A percentile compares a stretch with the other conserved stretches of the same genome.
phyloP scores from a whole-genome alignment of 1,140 invertebrate genomes.

The Liolophura sinensis region DNA sequence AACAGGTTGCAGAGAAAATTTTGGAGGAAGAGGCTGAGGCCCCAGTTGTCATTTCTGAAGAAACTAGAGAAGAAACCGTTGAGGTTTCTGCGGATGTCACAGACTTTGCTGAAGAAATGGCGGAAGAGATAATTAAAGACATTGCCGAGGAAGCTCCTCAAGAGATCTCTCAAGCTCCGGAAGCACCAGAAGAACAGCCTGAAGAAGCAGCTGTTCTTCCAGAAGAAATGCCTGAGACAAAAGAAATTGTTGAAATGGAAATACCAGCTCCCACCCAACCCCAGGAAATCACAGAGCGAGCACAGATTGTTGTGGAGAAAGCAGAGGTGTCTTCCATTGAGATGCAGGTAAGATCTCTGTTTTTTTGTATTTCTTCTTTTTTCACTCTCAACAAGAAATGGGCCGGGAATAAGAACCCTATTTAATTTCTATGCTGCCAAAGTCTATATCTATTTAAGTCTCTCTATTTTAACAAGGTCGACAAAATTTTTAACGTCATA shows the following conservation, averaged over 20 bases:
- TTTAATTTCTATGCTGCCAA: too few relatives aligned
- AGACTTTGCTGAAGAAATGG: constrained; percentile 13
- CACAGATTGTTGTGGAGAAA: too few relatives aligned
- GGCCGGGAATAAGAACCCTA: too few relatives aligned
- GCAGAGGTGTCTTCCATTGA: too few relatives aligned
- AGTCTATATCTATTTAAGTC: too few relatives aligned
- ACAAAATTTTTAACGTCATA: too few relatives aligned
- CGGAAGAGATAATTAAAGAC: constrained; percentile 17
- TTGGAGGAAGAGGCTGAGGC: constrained; percentile 14
- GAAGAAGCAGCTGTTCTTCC: constrained; percentile 3
- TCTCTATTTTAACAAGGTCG: too few relatives aligned
- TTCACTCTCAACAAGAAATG: too few relatives aligned
- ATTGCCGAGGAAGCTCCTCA: constrained; percentile 13
- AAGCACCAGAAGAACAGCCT: constrained; percentile 22
- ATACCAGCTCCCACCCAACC: too few relatives aligned
- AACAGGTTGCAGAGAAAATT: constrained; percentile 8
- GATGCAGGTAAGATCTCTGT: too few relatives aligned
- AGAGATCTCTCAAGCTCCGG: constrained; percentile 16
- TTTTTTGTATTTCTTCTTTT: too few relatives aligned
- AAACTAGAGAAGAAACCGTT: constrained; percentile 11
- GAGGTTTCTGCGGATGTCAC: constrained; percentile 14
- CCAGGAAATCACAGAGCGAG: too few relatives aligned
- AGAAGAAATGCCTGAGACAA: constrained; percentile 7
- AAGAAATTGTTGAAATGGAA: not conserved
- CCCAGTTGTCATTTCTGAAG: constrained; percentile 9